Conservation (phyloP, 2,113 vertebrate species). For the Crotalus viridis region DNA sequence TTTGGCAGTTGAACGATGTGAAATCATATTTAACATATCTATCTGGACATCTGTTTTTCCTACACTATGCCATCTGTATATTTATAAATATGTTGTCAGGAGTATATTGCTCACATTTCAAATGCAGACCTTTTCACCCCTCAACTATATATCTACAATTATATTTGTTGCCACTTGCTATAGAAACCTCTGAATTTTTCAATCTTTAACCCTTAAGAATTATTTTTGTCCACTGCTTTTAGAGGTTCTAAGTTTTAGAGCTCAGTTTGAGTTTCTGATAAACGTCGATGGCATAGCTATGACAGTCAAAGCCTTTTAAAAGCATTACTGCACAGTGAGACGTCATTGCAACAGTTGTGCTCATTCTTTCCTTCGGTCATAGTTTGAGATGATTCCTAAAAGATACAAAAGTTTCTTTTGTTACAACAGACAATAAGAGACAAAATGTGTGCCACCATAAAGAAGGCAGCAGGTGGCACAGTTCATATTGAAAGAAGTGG, state of each 20-base stretch:
- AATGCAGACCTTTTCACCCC: background rate
- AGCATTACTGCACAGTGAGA: slow-evolving; percentile 32
- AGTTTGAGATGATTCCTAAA: slow-evolving; percentile 56
- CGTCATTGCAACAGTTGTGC: slow-evolving; percentile 14
- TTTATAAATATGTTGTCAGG: background rate
- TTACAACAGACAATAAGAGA: slow-evolving; percentile 44
- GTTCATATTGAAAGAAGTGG: slow-evolving; percentile 7
- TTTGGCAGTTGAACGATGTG: background rate
- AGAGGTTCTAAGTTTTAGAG: background rate
- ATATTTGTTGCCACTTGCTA: background rate
- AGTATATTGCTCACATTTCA: background rate
- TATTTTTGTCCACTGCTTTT: background rate
- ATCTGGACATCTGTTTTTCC: background rate
- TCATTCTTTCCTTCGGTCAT: slow-evolving; percentile 52
- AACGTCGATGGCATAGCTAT: slow-evolving; percentile 13
- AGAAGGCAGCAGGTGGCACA: slow-evolving; percentile 33
- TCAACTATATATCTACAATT: background rate
- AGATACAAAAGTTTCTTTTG: slow-evolving; percentile 31
- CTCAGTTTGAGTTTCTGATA: slow-evolving; percentile 13
- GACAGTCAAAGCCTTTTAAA: slow-evolving; percentile 12
- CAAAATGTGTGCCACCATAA: slow-evolving; percentile 18
- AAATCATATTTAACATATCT: background rate
- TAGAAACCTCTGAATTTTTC: background rate
- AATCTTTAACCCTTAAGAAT: background rate
- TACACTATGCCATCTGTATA: background rate